These are phyloP conservation scores for Megalops cyprinoides DNA, from an alignment of 2,797 vertebrate species.

Conservation along the genomic window DNA sequence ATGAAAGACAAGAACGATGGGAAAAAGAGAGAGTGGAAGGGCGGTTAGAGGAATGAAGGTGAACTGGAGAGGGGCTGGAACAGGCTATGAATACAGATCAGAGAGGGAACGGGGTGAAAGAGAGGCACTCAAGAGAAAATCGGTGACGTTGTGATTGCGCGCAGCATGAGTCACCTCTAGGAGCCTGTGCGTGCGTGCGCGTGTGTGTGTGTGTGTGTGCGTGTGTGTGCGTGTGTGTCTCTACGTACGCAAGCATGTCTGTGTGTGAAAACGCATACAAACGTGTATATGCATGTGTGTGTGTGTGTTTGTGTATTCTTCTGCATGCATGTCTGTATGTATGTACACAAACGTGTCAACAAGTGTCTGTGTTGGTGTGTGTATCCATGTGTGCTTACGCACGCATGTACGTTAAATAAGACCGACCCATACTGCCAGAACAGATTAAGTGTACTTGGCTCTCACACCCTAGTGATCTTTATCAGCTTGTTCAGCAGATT, in stretches of 20 bases:
- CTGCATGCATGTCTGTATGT: background rate
- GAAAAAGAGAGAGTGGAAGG: background rate
- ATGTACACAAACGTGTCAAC: background rate
- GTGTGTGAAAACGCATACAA: background rate
- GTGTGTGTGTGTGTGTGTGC: conserved; percentile 11
- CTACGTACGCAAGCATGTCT: background rate
- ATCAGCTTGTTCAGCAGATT: conserved; percentile 1
- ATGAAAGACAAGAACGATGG: background rate
- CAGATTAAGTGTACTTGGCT: background rate
- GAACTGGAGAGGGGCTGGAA: background rate
- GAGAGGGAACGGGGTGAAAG: background rate
- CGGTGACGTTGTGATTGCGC: background rate
- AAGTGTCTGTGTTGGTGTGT: background rate
- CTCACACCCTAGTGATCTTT: background rate
- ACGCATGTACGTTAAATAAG: too few relatives aligned
- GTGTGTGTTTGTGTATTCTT: conserved; percentile 18
- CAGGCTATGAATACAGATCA: conserved; percentile 2
- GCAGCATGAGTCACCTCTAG: background rate
- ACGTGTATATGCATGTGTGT: background rate
- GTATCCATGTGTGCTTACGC: background rate
- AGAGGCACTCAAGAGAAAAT: background rate
- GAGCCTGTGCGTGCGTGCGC: background rate
- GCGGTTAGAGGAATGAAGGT: background rate
- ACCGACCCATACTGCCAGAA: too few relatives aligned
- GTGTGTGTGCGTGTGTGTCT: background rate